phyloP scores from a whole-genome alignment of 2,113 vertebrate genomes.

The Mungos mungo region DNA sequence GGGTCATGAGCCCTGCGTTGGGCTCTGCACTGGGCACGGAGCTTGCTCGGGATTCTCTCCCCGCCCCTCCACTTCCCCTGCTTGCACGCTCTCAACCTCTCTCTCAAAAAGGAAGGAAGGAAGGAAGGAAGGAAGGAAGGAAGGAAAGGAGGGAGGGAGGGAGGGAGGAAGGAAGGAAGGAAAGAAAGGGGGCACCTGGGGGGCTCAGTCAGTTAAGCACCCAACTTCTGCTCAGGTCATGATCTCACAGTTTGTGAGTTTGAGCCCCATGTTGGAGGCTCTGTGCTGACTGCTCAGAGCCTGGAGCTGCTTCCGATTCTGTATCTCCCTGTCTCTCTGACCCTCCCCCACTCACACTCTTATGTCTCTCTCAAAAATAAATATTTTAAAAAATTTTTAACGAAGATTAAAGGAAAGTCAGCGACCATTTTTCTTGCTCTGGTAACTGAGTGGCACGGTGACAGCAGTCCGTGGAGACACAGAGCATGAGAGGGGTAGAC shows the following conservation, averaged over 20 bases:
- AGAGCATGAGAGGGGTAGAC: no score
- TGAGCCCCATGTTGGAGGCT: background rate
- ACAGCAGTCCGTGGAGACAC: background rate
- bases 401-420: background rate
- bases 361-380: background rate
- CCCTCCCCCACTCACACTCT: background rate
- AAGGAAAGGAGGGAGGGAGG: no score
- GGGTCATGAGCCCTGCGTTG: no score
- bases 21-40: no score
- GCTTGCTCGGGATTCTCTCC: no score
- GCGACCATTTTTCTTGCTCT: background rate
- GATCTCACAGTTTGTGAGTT: background rate
- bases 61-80: no score
- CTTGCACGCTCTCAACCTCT: no score
- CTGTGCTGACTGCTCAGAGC: background rate
- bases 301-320: background rate
- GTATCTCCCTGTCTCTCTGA: background rate
- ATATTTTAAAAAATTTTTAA: background rate
- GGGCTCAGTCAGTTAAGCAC: background rate
- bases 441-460: background rate
- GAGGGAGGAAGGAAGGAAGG: no score
- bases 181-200: background rate
- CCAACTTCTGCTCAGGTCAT: background rate
- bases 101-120: no score
- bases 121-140: no score